Conservation (phyloP, 2,113 vertebrate species). For the Scalopus aquaticus region DNA sequence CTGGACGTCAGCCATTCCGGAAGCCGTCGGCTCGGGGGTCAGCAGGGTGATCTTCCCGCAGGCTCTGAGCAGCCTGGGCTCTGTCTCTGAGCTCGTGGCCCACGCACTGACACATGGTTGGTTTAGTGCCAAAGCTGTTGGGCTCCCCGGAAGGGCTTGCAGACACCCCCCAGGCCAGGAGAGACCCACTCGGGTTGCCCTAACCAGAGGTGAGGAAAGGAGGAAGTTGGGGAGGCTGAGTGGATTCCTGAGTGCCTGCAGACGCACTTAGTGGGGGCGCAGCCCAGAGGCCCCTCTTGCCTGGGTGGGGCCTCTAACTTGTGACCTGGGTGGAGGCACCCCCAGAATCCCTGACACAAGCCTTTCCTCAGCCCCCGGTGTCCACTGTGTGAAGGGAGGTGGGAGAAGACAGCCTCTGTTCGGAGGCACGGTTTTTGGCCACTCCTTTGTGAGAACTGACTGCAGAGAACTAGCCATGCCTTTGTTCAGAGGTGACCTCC, state of each 20-base stretch:
- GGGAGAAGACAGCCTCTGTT: neutral
- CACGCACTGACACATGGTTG: rapidly evolving
- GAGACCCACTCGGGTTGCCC: no score
- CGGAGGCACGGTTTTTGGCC: neutral
- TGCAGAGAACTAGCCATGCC: neutral
- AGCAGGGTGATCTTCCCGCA: rapidly evolving
- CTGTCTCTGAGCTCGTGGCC: neutral
- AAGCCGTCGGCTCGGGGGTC: neutral
- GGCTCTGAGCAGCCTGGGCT: neutral
- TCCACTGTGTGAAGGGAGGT: neutral
- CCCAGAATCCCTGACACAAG: neutral
- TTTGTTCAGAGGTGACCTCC: neutral
- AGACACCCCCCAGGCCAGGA: neutral
- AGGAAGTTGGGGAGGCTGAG: neutral
- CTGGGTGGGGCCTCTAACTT: no score
- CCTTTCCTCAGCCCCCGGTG: neutral
- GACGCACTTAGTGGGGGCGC: neutral
- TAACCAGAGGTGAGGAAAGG: rapidly evolving
- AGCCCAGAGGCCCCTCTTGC: neutral
- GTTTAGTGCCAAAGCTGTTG: neutral
- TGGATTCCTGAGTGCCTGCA: neutral
- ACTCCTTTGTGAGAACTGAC: neutral
- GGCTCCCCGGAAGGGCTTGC: neutral
- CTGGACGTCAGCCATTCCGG: neutral
- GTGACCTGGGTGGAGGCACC: no score